Evolutionary conservation across 2,113 vertebrate genomes (phyloP).

Genomic region (Athene cunicularia): DNA sequence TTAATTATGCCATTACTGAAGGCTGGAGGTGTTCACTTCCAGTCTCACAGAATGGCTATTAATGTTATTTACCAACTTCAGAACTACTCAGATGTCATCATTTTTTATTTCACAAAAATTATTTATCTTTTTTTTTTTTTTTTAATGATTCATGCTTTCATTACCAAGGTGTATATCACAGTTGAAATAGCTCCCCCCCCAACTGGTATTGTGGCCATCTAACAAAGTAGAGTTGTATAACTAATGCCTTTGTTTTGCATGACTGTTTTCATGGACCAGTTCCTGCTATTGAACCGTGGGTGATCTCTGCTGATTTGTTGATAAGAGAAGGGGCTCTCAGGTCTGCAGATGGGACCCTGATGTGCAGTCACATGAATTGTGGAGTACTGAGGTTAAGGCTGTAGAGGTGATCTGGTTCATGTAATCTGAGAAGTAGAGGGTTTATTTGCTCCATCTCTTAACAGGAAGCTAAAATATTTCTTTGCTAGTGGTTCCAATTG

Average conservation of each 20-base stretch:
- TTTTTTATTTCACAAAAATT: background rate
- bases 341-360: background rate
- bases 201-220: background rate
- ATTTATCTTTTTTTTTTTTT: background rate
- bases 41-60: background rate
- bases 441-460: background rate
- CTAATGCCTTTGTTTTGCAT: background rate
- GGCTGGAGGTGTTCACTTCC: background rate
- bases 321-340: background rate
- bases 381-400: background rate
- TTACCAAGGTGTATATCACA: background rate
- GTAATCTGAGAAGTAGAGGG: rapidly evolving
- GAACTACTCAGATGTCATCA: background rate
- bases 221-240: background rate
- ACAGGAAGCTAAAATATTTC: background rate
- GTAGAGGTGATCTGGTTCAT: background rate
- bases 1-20: background rate
- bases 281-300: background rate
- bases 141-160: background rate
- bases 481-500: background rate
- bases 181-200: background rate
- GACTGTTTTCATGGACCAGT: background rate
- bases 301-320: background rate
- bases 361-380: rapidly evolving
- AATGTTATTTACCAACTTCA: background rate